Evolutionary conservation across 2,113 vertebrate genomes (phyloP).

Genomic region (Triplophysa rosa): DNA sequence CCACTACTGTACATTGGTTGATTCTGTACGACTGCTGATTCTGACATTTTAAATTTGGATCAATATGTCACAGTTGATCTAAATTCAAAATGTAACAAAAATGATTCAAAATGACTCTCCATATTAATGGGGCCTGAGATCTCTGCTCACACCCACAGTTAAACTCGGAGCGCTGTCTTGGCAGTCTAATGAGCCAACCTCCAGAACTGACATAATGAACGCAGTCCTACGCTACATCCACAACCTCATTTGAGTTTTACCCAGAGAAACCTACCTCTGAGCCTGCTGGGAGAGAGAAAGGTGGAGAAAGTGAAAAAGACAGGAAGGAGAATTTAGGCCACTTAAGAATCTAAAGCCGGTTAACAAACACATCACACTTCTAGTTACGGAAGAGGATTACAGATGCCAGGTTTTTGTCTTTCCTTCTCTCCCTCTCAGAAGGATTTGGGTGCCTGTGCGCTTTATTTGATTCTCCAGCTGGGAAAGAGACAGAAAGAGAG

Average conservation of each 20-base stretch:
- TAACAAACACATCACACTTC: conserved; percentile 5
- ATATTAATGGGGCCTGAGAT: background rate
- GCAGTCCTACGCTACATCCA: conserved; percentile 17
- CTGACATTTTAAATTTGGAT: background rate
- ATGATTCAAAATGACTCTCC: background rate
- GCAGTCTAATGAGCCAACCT: background rate
- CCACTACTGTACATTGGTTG: background rate
- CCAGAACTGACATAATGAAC: conserved; percentile 11
- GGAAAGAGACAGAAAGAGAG: conserved; percentile 26
- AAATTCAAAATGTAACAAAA: too few species aligned
- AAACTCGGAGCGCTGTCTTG: background rate
- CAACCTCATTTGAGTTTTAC: conserved; percentile 21
- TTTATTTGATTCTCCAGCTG: conserved; percentile 35
- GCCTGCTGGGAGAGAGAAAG: background rate
- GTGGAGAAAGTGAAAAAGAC: conserved; percentile 2
- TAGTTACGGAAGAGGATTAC: conserved; percentile 19
- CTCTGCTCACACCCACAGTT: background rate
- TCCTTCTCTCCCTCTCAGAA: background rate
- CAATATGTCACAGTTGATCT: background rate
- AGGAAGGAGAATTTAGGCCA: conserved; percentile 27
- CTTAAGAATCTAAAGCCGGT: conserved; percentile 35
- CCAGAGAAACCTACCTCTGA: conserved; percentile 30
- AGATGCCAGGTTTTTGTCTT: conserved; percentile 20
- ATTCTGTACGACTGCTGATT: background rate
- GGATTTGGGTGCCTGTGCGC: background rate